These are phyloP conservation scores for Salmo trutta DNA, from an alignment of 2,797 vertebrate genomes.

Conservation along the genomic window DNA sequence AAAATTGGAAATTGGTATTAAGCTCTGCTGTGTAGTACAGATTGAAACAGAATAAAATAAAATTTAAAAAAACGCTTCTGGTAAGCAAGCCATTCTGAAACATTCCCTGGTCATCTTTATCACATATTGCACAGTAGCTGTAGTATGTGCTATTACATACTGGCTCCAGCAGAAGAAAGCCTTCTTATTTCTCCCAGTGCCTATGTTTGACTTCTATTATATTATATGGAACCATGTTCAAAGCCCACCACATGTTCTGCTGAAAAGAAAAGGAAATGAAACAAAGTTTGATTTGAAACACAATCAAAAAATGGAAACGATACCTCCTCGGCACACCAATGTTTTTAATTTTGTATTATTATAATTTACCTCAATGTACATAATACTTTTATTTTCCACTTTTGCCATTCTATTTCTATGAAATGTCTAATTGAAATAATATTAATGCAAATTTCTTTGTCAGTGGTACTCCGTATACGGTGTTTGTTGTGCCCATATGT, in stretches of 20 bases:
- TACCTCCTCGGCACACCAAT: not conserved
- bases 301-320: not conserved
- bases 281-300: not conserved
- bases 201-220: not conserved
- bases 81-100: not conserved
- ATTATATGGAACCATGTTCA: not conserved
- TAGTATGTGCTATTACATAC: not conserved
- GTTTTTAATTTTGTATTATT: not conserved
- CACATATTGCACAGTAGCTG: not conserved
- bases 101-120: not conserved
- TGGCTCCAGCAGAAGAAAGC: not conserved
- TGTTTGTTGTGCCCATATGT: not conserved
- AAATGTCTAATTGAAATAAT: not conserved
- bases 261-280: not conserved
- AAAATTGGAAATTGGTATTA: not conserved
- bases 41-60: not conserved
- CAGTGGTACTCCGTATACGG: not conserved
- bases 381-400: not conserved
- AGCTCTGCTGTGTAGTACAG: not conserved
- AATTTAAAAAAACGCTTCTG: not conserved
- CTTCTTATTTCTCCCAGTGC: not conserved
- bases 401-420: not conserved
- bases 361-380: not conserved
- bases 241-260: not conserved
- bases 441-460: not conserved